phyloP scores from a whole-genome alignment of 1,140 invertebrate species.

The Adelges cooleyi region DNA sequence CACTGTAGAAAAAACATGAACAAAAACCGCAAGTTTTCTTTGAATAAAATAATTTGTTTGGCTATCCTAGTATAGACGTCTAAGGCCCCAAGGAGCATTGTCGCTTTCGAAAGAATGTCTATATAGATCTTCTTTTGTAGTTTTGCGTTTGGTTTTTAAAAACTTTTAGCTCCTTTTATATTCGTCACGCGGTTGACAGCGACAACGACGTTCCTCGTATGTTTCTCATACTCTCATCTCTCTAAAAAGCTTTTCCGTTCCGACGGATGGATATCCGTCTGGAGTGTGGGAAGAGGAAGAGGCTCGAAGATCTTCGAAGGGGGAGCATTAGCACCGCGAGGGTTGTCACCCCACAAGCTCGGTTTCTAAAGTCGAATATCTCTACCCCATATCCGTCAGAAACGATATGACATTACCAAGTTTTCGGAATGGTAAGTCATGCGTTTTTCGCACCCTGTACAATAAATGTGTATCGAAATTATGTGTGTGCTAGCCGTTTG shows the following conservation, averaged over 20 bases:
- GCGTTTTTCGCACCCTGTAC: not conserved
- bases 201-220: not conserved
- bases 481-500: too few species aligned
- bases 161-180: slow-evolving; percentile 1
- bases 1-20: not conserved
- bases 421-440: slow-evolving; percentile 8
- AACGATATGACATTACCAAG: not conserved
- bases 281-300: not conserved
- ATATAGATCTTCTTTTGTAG: not conserved
- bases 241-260: slow-evolving; percentile 21
- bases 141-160: too few species aligned
- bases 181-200: slow-evolving; percentile 15
- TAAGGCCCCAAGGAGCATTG: slow-evolving; percentile 13
- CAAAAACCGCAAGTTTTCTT: not conserved
- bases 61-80: not conserved
- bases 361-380: slow-evolving; percentile 1
- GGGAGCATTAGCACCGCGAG: not conserved
- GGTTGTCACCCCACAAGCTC: slow-evolving; percentile 22
- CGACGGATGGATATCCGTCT: slow-evolving; percentile 17
- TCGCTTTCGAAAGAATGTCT: not conserved
- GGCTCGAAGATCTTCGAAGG: not conserved
- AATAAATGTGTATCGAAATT: not conserved
- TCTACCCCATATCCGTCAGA: not conserved
- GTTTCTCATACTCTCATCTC: not conserved
- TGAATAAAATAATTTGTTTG: not conserved